Evolutionary conservation across 2,888 invertebrate genomes (phyloP).

Genomic region (Oasisia sp.): DNA sequence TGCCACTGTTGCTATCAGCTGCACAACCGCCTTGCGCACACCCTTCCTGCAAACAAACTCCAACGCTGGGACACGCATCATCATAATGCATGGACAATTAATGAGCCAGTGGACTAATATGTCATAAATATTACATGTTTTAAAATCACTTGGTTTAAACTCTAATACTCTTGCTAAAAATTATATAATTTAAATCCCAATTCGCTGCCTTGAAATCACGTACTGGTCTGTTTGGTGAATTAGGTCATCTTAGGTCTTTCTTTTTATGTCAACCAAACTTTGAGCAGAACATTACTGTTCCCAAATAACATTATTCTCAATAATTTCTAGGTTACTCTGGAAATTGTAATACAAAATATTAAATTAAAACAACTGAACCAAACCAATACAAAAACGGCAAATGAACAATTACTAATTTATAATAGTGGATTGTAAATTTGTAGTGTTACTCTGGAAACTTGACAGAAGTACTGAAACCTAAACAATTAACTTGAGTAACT

Average conservation of each 20-base stretch:
- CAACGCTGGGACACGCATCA: background rate
- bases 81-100: background rate
- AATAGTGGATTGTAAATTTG: background rate
- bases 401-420: no score
- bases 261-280: background rate
- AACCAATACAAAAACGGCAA: no score
- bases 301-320: background rate
- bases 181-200: background rate
- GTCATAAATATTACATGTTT: no score
- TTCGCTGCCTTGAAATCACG: background rate
- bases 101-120: no score
- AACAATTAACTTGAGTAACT: background rate
- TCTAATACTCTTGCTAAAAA: background rate
- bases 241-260: background rate
- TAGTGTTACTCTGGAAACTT: background rate
- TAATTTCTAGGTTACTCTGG: background rate
- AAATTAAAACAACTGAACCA: no score
- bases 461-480: background rate
- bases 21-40: constrained; percentile 78
- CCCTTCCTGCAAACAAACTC: constrained; percentile 64
- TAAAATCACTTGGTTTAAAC: no score
- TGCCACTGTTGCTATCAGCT: constrained; percentile 77
- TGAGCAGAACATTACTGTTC: background rate
- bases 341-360: no score
- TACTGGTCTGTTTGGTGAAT: background rate